These are phyloP conservation scores for Lutjanus campechanus DNA, from an alignment of 2,797 vertebrate genomes.

Conservation along the genomic window DNA sequence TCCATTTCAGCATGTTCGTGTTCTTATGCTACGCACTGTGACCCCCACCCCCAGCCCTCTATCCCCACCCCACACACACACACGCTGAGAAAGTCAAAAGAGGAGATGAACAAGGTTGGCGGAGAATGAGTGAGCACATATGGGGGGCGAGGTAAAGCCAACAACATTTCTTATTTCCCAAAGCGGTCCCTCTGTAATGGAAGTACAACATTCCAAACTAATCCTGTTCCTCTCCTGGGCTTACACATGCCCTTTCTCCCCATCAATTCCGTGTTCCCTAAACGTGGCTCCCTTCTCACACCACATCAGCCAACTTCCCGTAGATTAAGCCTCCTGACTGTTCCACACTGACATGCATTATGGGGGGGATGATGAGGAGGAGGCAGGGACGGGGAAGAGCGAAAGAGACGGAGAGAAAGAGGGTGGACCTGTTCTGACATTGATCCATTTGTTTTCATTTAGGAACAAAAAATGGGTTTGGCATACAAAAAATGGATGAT, in stretches of 20 bases:
- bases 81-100: slow-evolving; percentile 51
- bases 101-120: slow-evolving; percentile 57
- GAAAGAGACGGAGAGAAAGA: not conserved
- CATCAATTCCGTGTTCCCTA: slow-evolving; percentile 32
- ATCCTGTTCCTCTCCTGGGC: slow-evolving; percentile 65
- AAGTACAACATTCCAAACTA: slow-evolving; percentile 75
- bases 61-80: slow-evolving; percentile 10
- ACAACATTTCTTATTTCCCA: slow-evolving; percentile 72
- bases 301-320: slow-evolving; percentile 36
- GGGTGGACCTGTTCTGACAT: slow-evolving; percentile 23
- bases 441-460: slow-evolving; percentile 51
- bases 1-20: slow-evolving; percentile 81
- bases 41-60: slow-evolving; percentile 56
- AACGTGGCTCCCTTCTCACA: slow-evolving; percentile 46
- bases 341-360: slow-evolving; percentile 42
- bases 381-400: not conserved
- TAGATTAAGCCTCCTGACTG: slow-evolving; percentile 42
- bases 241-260: slow-evolving; percentile 41
- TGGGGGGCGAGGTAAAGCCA: slow-evolving; percentile 52
- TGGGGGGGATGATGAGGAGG: slow-evolving; percentile 2
- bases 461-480: slow-evolving; percentile 20
- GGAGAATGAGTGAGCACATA: slow-evolving; percentile 41
- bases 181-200: slow-evolving; percentile 63
- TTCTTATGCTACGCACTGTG: slow-evolving; percentile 66
- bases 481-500: slow-evolving; percentile 25